Evolutionary conservation across 2,888 invertebrate genomes (phyloP), one percentile per base, ranked within the genome.

Genomic region (Blastobasis lacticolella): DNA sequence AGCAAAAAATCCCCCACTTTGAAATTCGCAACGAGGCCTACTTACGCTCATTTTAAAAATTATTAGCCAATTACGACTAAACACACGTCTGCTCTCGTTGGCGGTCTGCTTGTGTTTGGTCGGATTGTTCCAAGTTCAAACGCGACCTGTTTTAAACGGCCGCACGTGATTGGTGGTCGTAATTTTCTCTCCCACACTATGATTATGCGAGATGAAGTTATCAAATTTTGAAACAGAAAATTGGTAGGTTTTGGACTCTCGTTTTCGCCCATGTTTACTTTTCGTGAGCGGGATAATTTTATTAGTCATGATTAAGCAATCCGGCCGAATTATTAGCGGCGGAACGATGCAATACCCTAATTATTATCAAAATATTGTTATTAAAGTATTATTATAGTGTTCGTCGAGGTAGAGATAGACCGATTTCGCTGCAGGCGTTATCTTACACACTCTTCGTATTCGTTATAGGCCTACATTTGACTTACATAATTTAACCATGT

Each of bases 161-260:
- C 61, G 61, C 61, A 64, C 77, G 71, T 71, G 79, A 79, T 79
- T 73, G 79, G 76, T 72, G 71, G 75, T 68, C 73, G 65, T 67
- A 67, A 74, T 76, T 75, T 70, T 58, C 63, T 61, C 60, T 53
- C 58, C 64, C 58, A 62, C 69, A 65, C 75, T 78, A 72, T 85
- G 64, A 84, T 86, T 87, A 86, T 55, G 57, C 54, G 67, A 73
- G 79, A 86, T 85, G 79, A 79, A 86, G 86, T 78, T 80, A 84
- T 86, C 78, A 81, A 77, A 75, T 70, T 75, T 71, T 69, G 71
- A 70, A 75, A 74, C 67, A 66, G 68, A 64, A 82, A 84, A 83
- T 82, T 81, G 73, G 63, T 56, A 75, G 75, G 58, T 66, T 64
- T 64, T 59, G 55, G 54, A 69, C 71, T 78, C 72, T 80, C 75